Evolutionary conservation across 2,113 vertebrate species (phyloP).

Genomic region (Urocynchramus pylzowi): DNA sequence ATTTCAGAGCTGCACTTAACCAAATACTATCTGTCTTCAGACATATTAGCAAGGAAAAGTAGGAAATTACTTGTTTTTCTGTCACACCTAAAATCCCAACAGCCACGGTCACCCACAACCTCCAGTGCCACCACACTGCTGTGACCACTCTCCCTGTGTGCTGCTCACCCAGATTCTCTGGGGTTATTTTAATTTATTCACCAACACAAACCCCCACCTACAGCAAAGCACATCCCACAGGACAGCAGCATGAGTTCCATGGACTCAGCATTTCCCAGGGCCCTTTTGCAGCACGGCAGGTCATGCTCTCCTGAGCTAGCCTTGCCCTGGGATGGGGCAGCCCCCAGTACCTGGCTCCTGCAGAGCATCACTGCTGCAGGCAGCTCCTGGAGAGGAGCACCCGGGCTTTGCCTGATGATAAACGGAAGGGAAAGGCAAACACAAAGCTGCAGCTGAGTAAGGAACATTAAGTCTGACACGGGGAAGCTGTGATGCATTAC

Average conservation of each 20-base stretch:
- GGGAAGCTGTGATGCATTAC: slow-evolving; percentile 68
- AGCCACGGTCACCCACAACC: not conserved
- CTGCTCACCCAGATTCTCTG: not conserved
- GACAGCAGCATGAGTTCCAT: fast-evolving
- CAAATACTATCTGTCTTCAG: slow-evolving; percentile 39
- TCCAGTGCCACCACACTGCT: not conserved
- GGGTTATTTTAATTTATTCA: not conserved
- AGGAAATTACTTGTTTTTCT: not conserved
- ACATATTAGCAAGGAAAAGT: not conserved
- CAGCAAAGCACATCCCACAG: not conserved
- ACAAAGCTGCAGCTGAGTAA: not conserved
- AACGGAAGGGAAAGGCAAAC: slow-evolving; percentile 47
- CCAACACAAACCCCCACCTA: not conserved
- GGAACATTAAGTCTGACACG: slow-evolving; percentile 55
- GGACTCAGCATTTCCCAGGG: not conserved
- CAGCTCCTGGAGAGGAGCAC: not conserved
- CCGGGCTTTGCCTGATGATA: not conserved
- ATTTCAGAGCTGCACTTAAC: slow-evolving; percentile 56
- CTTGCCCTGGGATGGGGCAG: not conserved
- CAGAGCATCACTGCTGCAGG: not conserved
- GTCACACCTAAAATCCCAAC: not conserved
- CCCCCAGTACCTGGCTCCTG: not conserved
- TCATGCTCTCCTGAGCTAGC: not conserved
- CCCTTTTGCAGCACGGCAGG: not conserved
- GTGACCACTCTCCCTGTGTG: fast-evolving